Conservation (phyloP, 2,113 vertebrate species). For the Pterocles orientalis region DNA sequence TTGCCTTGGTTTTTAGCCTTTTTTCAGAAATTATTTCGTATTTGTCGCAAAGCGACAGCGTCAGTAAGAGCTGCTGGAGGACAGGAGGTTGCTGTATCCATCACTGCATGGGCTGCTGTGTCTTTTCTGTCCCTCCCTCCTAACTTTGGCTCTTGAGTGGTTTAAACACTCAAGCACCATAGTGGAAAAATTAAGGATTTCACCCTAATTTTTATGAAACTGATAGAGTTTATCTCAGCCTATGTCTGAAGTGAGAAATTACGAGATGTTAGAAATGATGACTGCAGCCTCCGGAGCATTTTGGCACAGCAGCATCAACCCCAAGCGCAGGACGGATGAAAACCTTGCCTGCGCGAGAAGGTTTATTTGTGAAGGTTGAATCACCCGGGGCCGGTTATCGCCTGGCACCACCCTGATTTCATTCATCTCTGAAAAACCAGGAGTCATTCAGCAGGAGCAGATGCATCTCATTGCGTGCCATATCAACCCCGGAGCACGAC, state of each 20-base stretch:
- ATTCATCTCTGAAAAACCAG: neutral
- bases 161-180: neutral
- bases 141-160: neutral
- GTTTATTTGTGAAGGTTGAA: neutral
- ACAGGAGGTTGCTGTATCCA: neutral
- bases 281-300: neutral
- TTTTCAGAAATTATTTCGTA: neutral
- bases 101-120: rapidly evolving
- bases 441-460: neutral
- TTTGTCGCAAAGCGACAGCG: neutral
- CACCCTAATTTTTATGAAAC: neutral
- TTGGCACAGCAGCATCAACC: neutral
- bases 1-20: neutral
- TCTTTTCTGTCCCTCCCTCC: neutral
- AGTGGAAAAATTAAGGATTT: neutral
- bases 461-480: neutral
- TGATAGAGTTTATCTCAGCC: neutral
- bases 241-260: neutral
- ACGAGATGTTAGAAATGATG: rapidly evolving
- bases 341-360: rapidly evolving
- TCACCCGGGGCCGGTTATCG: rapidly evolving
- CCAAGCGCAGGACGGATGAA: rapidly evolving
- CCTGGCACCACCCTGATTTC: neutral
- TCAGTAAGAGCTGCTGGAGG: neutral
- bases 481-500: neutral